phyloP scores from a whole-genome alignment of 92 coral and sea anemone species.

The Bergia sp. region DNA sequence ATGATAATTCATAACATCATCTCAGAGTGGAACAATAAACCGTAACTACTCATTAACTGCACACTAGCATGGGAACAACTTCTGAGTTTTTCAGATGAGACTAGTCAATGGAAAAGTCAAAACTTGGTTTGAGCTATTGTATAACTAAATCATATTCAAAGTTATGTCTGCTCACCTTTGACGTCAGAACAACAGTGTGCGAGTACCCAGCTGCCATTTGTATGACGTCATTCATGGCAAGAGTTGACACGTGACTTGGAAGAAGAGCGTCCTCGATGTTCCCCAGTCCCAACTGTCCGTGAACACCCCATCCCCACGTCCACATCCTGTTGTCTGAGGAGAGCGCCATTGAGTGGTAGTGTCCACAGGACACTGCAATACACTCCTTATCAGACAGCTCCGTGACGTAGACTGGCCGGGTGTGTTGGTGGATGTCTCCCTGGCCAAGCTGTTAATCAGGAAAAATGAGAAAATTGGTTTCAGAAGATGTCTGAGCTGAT shows the following conservation, averaged over 20 bases:
- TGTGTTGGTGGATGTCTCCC: constrained; percentile 90
- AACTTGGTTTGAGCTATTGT: neutral
- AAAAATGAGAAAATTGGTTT: neutral
- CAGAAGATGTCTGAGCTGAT: too few relatives aligned
- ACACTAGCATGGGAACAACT: neutral
- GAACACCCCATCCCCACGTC: constrained; percentile 99
- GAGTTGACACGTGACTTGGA: constrained; percentile 84
- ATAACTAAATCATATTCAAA: neutral
- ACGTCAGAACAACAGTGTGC: constrained; percentile 76
- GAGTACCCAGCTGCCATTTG: constrained; percentile 97
- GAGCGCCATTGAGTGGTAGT: constrained; percentile 94
- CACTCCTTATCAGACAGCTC: constrained; percentile 95
- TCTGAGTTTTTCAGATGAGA: neutral
- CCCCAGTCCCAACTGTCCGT: constrained; percentile 96
- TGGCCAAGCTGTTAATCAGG: constrained; percentile 77
- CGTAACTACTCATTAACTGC: neutral
- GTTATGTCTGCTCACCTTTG: constrained; percentile 61
- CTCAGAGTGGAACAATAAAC: neutral
- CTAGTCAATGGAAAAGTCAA: neutral
- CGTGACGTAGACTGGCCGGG: constrained; percentile 93
- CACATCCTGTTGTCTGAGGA: constrained; percentile 91
- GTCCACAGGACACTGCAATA: constrained; percentile 88
- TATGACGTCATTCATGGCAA: constrained; percentile 71
- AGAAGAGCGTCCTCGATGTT: constrained; percentile 86
- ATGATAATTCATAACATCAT: neutral